Evolutionary conservation across 1,140 invertebrate genomes (phyloP), one percentile per base, ranked within the genome.

Genomic region (Lasioglossum albipes): DNA sequence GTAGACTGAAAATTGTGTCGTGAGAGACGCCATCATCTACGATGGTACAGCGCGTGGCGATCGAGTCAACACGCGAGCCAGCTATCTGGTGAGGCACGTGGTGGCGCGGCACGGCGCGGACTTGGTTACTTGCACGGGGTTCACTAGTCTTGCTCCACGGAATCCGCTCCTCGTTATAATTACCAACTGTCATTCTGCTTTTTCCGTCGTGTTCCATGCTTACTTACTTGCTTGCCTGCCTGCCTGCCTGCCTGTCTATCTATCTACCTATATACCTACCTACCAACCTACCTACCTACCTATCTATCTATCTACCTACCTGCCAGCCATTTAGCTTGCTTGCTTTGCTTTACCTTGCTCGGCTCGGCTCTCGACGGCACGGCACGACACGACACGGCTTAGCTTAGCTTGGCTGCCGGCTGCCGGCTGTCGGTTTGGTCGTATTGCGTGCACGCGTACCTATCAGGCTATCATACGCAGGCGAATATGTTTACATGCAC

Each of bases 21-120:
- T 76, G 66, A 54, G 84, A 87, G 84, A 87, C 84, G 84, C 86
- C 76, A 82, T 81, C 82, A 67, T 68, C 61, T 66, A 79, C 13
- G 22, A 79, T 74, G 76, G 41, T 75, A 78, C 64, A 73, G 67
- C 81, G 81, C 78, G 81, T 79, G 77, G 77, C 49, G 66, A 66
- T 36, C 77, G 52, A 66, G 77, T 49, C 64, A 79, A 41, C 77
- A 74, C 41, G 61, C 77, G 22, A 74, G 54, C 49, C 61, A 74
- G 77, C 77, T 79, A 79, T 75, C 66, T 41, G 31, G 61, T 41
- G 61, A 66, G 84, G 81, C 87, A 88, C 87, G 87, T 88, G 87
- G 87, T 88, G 81, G 79, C 81, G 85, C 83, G 82, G 81, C 31
- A 59, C 67, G 42, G 86, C 83, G 87, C 85, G 87, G 85, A 79